Base-by-base conservation (phyloP, 2,113 vertebrate genomes). In the Eolophus roseicapilla region DNA sequence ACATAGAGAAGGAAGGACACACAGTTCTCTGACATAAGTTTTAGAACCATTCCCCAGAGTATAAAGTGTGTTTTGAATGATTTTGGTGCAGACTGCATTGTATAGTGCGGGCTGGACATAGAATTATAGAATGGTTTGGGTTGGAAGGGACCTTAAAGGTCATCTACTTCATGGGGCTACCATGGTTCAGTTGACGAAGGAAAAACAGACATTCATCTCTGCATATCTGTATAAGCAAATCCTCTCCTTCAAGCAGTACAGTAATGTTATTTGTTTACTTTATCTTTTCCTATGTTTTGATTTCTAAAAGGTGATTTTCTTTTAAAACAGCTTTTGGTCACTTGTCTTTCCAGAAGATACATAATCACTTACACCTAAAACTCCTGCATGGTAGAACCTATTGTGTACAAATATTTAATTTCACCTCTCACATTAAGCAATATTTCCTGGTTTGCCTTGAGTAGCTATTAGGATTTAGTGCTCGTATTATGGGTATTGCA, bases 391-490 rank as follows among this genome's bases (percentile, higher is more conserved):
- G 55, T 43, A 83, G 49, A 86, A 86, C 24, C 59, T 6, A 0
- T 27, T 90, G 91, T 65, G 28, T 69, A 79, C 82, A 85, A 76
- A 82, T 86, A 74, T 29, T 85, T 44, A 25, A 44, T 67, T 47
- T 64, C 47, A 25, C 14, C 1, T 76, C 78, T 88, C 13, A 0
- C 24, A 15, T 57, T 37, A 7, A 76, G 84, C 79, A 46, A n/a
- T 6, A 9, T 90, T 95, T 90, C 89, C 92, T 79, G 50, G 6
- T 90, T 77, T 78, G 84, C 79, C 86, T 86, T 84, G 91, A 92
- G 95, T 65, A 90, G 73, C 86, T 83, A 23, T 83, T 88, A 92
- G 88, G 55, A 70, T 95, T 91, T 90, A 91, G 62, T 79, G 92
- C 85, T 91, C 63, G 86, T 91, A 46, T 88, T 86, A 59, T 65